Evolutionary conservation across 2,888 invertebrate species (phyloP).

Genomic region (Andrena haemorrhoa): DNA sequence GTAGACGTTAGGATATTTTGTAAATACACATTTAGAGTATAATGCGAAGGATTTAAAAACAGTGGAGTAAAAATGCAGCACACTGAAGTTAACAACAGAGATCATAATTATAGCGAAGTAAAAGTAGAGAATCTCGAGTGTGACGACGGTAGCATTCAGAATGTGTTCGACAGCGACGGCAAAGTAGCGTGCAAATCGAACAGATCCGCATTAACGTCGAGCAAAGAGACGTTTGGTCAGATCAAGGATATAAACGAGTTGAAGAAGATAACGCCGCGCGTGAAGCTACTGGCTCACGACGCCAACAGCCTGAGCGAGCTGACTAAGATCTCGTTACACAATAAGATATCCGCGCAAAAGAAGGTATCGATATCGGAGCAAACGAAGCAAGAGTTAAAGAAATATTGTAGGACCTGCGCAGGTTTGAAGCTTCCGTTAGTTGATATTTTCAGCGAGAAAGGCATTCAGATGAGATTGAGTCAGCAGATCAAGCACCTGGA

Average conservation of each 20-base stretch:
- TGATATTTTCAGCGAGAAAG: slow-evolving; percentile 83
- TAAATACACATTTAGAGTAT: slow-evolving; percentile 25
- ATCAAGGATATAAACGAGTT: slow-evolving; percentile 81
- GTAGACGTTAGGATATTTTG: slow-evolving; percentile 10
- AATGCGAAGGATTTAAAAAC: slow-evolving; percentile 52
- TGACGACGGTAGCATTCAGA: slow-evolving; percentile 10
- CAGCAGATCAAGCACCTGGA: slow-evolving; percentile 83
- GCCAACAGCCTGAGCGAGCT: slow-evolving; percentile 73
- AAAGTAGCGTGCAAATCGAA: slow-evolving; percentile 38
- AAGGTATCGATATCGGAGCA: slow-evolving; percentile 53
- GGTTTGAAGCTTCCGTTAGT: slow-evolving; percentile 82
- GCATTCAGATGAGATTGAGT: slow-evolving; percentile 81
- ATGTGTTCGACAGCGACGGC: slow-evolving; percentile 25
- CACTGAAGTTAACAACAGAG: slow-evolving; percentile 63
- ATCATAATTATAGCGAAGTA: slow-evolving; percentile 71
- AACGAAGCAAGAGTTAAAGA: slow-evolving; percentile 76
- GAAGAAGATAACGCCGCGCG: slow-evolving; percentile 80
- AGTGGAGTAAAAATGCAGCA: slow-evolving; percentile 60
- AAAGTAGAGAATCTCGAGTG: slow-evolving; percentile 33
- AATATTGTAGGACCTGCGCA: slow-evolving; percentile 83
- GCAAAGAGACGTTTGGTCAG: slow-evolving; percentile 67
- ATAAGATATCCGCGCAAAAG: slow-evolving; percentile 46
- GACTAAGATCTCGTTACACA: slow-evolving; percentile 69
- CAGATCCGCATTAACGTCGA: slow-evolving; percentile 21
- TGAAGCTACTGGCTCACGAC: slow-evolving; percentile 78